These are phyloP conservation scores for Astatotilapia flaviijosephi DNA, from an alignment of 2,113 vertebrate genomes.

Conservation along the genomic window DNA sequence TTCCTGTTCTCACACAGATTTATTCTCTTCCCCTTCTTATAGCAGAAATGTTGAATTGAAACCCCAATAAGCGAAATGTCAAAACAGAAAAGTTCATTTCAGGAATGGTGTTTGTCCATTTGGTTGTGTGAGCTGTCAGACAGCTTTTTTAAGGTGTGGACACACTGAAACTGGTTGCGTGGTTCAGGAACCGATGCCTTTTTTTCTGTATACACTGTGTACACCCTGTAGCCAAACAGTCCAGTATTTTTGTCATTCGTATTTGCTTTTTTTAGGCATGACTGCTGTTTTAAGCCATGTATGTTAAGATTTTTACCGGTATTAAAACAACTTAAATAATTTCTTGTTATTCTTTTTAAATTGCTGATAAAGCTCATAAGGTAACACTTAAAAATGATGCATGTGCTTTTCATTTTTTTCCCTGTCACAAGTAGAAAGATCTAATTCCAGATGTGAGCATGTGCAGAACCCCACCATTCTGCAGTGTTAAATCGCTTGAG, in stretches of 20 bases:
- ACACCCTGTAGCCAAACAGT: neutral
- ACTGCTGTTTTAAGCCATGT: neutral
- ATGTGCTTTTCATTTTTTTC: neutral
- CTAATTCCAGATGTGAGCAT: neutral
- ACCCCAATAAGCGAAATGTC: fast-evolving
- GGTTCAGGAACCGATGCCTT: neutral
- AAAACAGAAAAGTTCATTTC: neutral
- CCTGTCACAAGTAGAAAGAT: neutral
- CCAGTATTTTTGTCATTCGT: neutral
- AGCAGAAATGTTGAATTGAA: neutral
- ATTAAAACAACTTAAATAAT: fast-evolving
- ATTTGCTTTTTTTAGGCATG: neutral
- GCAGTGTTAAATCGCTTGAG: fast-evolving
- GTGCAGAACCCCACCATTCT: neutral
- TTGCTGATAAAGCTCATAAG: neutral
- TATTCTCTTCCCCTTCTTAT: neutral
- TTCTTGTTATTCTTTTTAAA: neutral
- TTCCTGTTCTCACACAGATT: neutral
- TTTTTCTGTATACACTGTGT: neutral
- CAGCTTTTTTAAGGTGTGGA: neutral
- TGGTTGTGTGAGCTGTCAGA: neutral
- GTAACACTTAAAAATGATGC: neutral
- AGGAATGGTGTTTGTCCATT: neutral
- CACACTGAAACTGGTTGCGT: neutral
- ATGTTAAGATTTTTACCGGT: neutral